Evolutionary conservation across 2,888 invertebrate genomes (phyloP), one percentile per base, ranked within the genome.

Genomic region (Drosophila ezoana): DNA sequence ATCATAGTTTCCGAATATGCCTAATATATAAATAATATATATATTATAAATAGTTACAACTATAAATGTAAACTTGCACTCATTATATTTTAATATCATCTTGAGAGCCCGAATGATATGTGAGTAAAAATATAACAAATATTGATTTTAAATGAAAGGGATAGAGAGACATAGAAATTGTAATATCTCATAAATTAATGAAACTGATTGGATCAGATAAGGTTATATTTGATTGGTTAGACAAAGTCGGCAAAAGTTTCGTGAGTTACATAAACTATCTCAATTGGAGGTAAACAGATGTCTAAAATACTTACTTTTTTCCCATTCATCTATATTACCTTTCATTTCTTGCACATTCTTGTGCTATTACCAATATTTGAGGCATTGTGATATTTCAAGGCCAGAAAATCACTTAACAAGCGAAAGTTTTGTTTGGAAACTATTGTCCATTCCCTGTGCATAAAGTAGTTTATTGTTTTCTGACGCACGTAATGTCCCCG

Each of bases 401-500:
- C 51, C 47, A 61, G n/a, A 23, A 47, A 56, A 38, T 35, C 44
- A 57, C 48, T 59, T 56, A 20, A 47, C 52, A 60, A 57, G 72
- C 72, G 76, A 76, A 76, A 76, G 76, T 66, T 32, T 49, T 51
- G 57, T 41, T 52, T 65, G 33, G 16, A 4, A 43, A 10, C 38
- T 44, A 33, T 23, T 28, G 33, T 44, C 18, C 18, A 38, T 41
- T n/a, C 28, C 10, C 8, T 44, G 47, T 10, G 23, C 18, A 43
- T 35, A 16, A 23, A 57, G 14, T 41, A 18, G 62, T 44, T 57
- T 28, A 32, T 52, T 54, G 57, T 44, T 57, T 64, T 33, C 41
- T 65, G 59, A 56, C 43, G 63, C 56, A 75, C 54, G 44, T 64
- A 62, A 62, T 57, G 37, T 45, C 14, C 28, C 11, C 56, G 10